Base-by-base conservation (phyloP, 2,888 invertebrate species). In the Sarcophaga variegata region DNA sequence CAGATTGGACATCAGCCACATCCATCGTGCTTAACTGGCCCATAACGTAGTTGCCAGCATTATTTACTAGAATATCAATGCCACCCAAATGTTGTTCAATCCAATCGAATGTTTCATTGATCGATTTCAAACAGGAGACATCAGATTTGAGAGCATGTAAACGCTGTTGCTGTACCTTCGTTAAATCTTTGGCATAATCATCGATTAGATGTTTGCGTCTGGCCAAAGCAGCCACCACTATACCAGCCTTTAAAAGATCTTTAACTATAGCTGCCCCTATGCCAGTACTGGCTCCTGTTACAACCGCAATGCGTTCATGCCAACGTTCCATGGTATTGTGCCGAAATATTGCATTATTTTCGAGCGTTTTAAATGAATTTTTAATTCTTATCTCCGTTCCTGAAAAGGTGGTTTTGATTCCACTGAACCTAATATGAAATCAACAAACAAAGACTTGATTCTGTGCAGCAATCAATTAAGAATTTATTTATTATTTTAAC, bases 211-310 rank as follows among this genome's bases (percentile, higher is more conserved):
- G 94, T 3, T 94, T 89, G 49, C 94, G 93, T 70, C 95, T 92
- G 0, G 95, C 95, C 86, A 95, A 91, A 0, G 94, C 95, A 0
- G 95, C 94, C 0, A 95, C 95, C 72, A 93, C 93, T 78, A 95
- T 87, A 4, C 95, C 95, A 4, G 93, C 91, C 49, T 92, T 91
- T 1, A 94, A 93, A 63, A 95, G 91, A 78, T 93, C 93, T 84
- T 91, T 89, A 5, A 93, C 92, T 62, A 94, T 93, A 5, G 94
- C 94, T 3, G 94, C 94, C 37, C 95, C 96, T 78, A 96, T 95
- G 4, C 96, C 96, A 0, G 94, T 93, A 90, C 95, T 95, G 10
- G 95, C 95, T 1, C 96, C 96, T 0, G 95, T 96, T 64, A 96
- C 95, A 25, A 96, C 94, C 0, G 95, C 96, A 0, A 95, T 94